Base-by-base conservation (phyloP, 2,113 vertebrate species). In the Australoheros scitulus region DNA sequence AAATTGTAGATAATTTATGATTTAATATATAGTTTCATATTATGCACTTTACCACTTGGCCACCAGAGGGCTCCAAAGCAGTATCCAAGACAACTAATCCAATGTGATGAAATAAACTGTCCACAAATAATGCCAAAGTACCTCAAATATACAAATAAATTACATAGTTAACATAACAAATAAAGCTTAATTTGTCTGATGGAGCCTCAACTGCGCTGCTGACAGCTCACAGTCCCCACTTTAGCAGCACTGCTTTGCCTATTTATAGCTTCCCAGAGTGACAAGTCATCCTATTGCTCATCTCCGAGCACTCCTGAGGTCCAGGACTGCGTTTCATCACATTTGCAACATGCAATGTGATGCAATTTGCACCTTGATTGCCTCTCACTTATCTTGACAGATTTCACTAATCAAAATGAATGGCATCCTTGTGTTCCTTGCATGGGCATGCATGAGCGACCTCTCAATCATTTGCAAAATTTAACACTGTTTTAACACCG, bases 281-380 rank as follows among this genome's bases (percentile, higher is more conserved):
- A 57, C 14, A 34, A 56, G 43, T 41, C 61, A 18, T n/a, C 52
- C 15, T 57, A 26, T 22, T 55, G 38, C 50, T 61, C 14, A 34
- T 2, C 64, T n/a, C 29, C 24, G 13, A 59, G 20, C 38, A 15
- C 14, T 57, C 6, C 9, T 17, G 7, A 50, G 2, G 0, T 20
- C 50, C 0, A 14, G n/a, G 17, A 17, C 13, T 4, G 1, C 0
- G 0, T 63, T 52, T 72, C 22, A 22, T 20, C 29, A 50, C 3
- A 65, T 64, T 5, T 22, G 9, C 32, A 38, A 38, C n/a, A 11
- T 22, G 20, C 6, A 61, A 43, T 17, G 14, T 14, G 55, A 43
- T 57, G 32, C 8, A 9, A 52, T 74, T 74, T 74, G 56, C 32
- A 6, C 15, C n/a, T 0, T 5, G 13, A 70, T 1, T 56, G 26